Evolutionary conservation across 1,140 invertebrate genomes (phyloP), one percentile per base, ranked within the genome.

Genomic region (Sinella curviseta): DNA sequence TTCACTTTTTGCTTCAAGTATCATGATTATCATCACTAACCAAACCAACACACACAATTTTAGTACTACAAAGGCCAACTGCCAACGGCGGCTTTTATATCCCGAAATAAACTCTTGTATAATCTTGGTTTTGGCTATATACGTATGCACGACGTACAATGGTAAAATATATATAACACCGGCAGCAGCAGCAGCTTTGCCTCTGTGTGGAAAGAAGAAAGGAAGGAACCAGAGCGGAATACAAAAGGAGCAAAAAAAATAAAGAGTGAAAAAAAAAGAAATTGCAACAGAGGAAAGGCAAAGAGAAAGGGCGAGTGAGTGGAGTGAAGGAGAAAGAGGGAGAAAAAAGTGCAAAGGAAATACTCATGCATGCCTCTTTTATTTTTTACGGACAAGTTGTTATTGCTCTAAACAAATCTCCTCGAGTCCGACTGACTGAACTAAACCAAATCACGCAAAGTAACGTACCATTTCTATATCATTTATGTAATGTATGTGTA

Each of bases 301-400:
- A 48, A 20, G 39, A 48, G 20, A 48, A 8, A 12, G 8, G 39
- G 8, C 8, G 39, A 48, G 20, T n/a, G 24, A 26, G 57, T 12
- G 24, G 24, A 26, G 57, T 60, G 57, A 26, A n/a, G 57, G 57
- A 60, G 12, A 60, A 17, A 60, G 57, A 30, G 31, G 31, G 31
- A 70, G 65, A 16, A 70, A 70, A 33, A 70, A 70, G 28, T 30
- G 31, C 65, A 4, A 33, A 70, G 31, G 57, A 70, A 70, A 70
- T 70, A 33, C 65, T 70, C 65, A 70, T 70, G 65, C 65, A 31
- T 65, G 57, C 65, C 2, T 70, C 65, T 33, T 31, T 70, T 70
- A 4, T 70, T 31, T 31, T 30, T 70, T n/a, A 70, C 31, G 31
- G 31, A 70, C 65, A 33, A 70, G 26, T 30, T 70, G 31, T 70